A percentile compares a stretch with the other conserved stretches of the same genome.
Evolutionary conservation across 1,140 invertebrate genomes (phyloP).

Genomic region (Hydropsyche tenuis): DNA sequence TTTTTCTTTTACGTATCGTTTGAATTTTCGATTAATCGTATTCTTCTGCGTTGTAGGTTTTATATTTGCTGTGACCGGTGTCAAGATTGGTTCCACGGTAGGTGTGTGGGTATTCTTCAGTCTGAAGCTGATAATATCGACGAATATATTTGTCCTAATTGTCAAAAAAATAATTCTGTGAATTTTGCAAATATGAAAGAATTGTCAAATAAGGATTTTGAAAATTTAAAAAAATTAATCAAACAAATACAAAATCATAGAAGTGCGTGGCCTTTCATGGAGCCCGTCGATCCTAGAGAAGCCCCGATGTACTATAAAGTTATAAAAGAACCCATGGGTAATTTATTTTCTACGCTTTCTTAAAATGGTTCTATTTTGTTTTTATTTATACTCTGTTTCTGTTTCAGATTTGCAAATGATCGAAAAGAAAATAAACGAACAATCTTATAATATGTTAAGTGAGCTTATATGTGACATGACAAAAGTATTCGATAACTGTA

Average conservation of each 20-base stretch:
- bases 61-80: conserved; percentile 98
- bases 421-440: conserved; percentile 84
- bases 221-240: conserved; percentile 82
- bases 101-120: conserved; percentile 95
- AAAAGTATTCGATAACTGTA: conserved; percentile 98
- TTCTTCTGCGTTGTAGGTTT: conserved; percentile 68
- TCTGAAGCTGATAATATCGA: conserved; percentile 94
- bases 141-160: conserved; percentile 95
- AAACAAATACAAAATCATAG: conserved; percentile 94
- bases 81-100: conserved; percentile 98
- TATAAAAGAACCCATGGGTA: conserved; percentile 98
- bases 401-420: conserved; percentile 90
- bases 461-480: conserved; percentile 98
- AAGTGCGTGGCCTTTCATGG: conserved; percentile 96
- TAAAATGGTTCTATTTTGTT: too few relatives aligned
- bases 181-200: conserved; percentile 91
- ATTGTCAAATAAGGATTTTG: conserved; percentile 81
- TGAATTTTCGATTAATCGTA: conserved; percentile 7
- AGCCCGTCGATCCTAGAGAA: conserved; percentile 93
- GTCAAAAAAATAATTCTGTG: conserved; percentile 85
- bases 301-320: conserved; percentile 97
- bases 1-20: conserved; percentile 12
- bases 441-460: conserved; percentile 84
- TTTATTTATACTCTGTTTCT: neutral
- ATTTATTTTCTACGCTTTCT: conserved; percentile 55